Conservation (phyloP, 2,113 vertebrate species). For the Lepisosteus osseus region DNA sequence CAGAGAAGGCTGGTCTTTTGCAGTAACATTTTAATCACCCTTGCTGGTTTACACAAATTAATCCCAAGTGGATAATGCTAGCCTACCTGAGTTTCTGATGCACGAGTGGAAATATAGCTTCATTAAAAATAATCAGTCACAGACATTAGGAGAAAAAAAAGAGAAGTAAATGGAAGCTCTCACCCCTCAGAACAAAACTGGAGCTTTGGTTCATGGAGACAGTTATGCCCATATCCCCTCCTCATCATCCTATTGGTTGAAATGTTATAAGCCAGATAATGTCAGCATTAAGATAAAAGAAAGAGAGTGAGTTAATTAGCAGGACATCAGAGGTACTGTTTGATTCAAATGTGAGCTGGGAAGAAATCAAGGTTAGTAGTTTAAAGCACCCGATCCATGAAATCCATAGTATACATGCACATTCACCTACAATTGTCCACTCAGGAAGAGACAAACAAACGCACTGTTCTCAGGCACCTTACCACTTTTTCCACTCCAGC, state of each 20-base stretch:
- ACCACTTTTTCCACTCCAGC: not conserved
- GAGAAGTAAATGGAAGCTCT: constrained; percentile 56
- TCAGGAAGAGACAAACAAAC: not conserved
- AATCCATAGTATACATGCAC: not conserved
- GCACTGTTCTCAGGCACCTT: constrained; percentile 1
- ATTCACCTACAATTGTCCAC: not conserved
- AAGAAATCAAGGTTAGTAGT: not conserved
- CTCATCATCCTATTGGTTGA: constrained; percentile 87
- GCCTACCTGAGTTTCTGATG: no score
- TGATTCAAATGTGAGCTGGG: not conserved
- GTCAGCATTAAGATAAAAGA: constrained; percentile 67
- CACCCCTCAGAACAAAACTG: constrained; percentile 82
- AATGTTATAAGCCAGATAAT: constrained; percentile 47
- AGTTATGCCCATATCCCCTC: constrained; percentile 96
- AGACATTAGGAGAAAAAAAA: not conserved
- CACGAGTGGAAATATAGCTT: not conserved
- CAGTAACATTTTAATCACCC: no score
- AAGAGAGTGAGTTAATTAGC: constrained; percentile 27
- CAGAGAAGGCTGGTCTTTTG: no score
- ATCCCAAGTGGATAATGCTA: no score
- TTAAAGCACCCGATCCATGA: not conserved
- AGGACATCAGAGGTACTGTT: not conserved
- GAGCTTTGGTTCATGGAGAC: constrained; percentile 72
- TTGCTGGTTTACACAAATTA: no score
- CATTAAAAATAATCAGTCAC: not conserved